Percentiles rank a stretch among this genome's conserved stretches.
phyloP scores from a whole-genome alignment of 1,140 invertebrate species.

The Polypedilum vanderplanki region DNA sequence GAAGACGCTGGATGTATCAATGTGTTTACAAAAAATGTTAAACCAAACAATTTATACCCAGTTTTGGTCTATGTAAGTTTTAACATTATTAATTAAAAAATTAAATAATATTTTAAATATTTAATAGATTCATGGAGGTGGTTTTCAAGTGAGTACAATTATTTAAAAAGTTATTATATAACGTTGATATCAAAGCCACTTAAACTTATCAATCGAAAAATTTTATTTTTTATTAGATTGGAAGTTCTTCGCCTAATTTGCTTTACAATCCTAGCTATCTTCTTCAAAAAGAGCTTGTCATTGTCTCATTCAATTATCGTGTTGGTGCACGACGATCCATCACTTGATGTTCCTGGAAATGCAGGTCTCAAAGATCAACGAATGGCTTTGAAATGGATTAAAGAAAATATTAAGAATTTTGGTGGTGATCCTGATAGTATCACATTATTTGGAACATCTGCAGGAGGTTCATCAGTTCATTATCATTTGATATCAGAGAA shows the following conservation, averaged over 20 bases:
- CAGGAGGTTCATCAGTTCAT: slow-evolving; percentile 46
- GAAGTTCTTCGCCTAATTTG: slow-evolving; percentile 38
- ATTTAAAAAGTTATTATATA: no score
- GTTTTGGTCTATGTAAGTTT: neutral
- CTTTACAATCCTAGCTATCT: slow-evolving; percentile 48
- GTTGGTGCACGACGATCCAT: slow-evolving; percentile 45
- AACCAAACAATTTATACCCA: neutral
- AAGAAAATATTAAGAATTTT: slow-evolving; percentile 40
- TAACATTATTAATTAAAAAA: neutral
- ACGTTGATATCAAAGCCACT: no score
- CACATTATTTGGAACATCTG: slow-evolving; percentile 46
- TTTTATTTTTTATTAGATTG: no score
- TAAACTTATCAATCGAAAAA: no score
- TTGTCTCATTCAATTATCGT: slow-evolving; percentile 54
- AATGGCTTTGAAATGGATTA: slow-evolving; percentile 45
- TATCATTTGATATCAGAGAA: slow-evolving; percentile 38
- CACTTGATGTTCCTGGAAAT: slow-evolving; percentile 41
- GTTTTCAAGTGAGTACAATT: slow-evolving; percentile 48
- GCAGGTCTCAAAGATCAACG: slow-evolving; percentile 48
- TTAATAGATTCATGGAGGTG: slow-evolving; percentile 52
- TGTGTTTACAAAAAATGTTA: neutral
- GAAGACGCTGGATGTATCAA: neutral
- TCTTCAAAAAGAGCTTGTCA: slow-evolving; percentile 49
- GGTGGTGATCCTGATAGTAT: slow-evolving; percentile 45
- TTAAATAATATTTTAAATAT: no score